Evolutionary conservation across 2,797 vertebrate genomes (phyloP).

Genomic region (Cryptoblepharus egeriae): DNA sequence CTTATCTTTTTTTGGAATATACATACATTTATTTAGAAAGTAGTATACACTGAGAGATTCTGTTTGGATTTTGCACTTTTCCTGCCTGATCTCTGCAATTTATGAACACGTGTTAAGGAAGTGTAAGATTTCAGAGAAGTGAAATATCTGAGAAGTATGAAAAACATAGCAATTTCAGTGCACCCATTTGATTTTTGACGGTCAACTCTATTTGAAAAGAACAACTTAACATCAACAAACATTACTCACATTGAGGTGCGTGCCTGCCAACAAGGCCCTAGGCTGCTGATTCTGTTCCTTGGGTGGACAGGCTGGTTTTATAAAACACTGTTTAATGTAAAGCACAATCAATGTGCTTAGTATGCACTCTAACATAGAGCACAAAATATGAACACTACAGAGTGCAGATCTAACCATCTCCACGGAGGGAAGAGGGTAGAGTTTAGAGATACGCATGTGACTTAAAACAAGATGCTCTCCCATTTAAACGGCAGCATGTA

Average conservation of each 20-base stretch:
- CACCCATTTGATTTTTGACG: constrained; percentile 44
- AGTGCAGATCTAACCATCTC: constrained; percentile 76
- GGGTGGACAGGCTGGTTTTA: constrained; percentile 49
- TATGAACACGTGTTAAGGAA: constrained; percentile 38
- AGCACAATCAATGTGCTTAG: constrained; percentile 92
- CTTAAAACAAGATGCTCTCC: constrained; percentile 73
- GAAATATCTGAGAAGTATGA: constrained; percentile 47
- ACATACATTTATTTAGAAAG: constrained; percentile 32
- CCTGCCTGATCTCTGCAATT: constrained; percentile 54
- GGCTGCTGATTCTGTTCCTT: constrained; percentile 44
- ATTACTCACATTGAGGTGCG: constrained; percentile 25
- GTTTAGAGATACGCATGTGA: constrained; percentile 51
- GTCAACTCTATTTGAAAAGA: constrained; percentile 41
- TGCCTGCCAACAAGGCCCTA: constrained; percentile 54
- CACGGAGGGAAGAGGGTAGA: constrained; percentile 68
- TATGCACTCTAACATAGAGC: constrained; percentile 99
- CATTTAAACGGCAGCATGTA: constrained; percentile 41
- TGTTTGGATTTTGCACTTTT: constrained; percentile 38
- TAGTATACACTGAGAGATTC: constrained; percentile 17
- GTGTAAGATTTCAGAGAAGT: constrained; percentile 42
- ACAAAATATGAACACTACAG: constrained; percentile 81
- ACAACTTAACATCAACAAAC: constrained; percentile 4
- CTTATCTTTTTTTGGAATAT: background rate
- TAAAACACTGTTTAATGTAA: constrained; percentile 75
- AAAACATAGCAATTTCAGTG: background rate